Percentiles rank a stretch among this genome's conserved stretches.
Evolutionary conservation across 1,140 invertebrate genomes (phyloP).

Genomic region (Zaprionus nigranus): DNA sequence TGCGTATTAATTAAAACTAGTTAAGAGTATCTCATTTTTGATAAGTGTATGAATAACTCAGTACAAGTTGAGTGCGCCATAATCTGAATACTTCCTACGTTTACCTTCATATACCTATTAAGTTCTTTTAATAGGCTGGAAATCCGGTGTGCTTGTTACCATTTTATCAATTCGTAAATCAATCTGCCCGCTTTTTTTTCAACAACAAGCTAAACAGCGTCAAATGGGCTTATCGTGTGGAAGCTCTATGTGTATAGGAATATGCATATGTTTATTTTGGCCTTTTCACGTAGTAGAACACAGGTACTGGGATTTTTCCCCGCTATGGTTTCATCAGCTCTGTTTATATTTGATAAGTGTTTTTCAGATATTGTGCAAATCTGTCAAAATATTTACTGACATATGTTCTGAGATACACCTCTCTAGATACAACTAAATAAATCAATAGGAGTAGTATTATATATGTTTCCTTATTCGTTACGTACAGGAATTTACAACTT

Average conservation of each 20-base stretch:
- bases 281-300: neutral
- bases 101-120: neutral
- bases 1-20: constrained; percentile 26
- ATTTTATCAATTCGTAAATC: constrained; percentile 41
- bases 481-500: neutral
- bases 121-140: neutral
- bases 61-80: neutral
- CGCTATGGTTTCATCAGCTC: neutral
- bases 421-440: neutral
- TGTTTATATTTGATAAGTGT: neutral
- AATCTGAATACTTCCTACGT: neutral
- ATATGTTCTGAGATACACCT: neutral
- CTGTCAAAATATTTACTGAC: neutral
- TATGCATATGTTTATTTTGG: constrained; percentile 25
- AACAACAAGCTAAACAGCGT: constrained; percentile 12
- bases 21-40: neutral
- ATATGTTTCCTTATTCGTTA: neutral
- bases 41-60: constrained; percentile 15
- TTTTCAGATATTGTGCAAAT: neutral
- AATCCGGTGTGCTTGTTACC: constrained; percentile 5
- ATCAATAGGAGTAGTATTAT: neutral
- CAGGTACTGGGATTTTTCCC: neutral
- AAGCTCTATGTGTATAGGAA: neutral
- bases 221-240: constrained; percentile 33
- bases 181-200: constrained; percentile 33